phyloP scores from a whole-genome alignment of 1,140 invertebrate species.

The Anadara kagoshimensis region DNA sequence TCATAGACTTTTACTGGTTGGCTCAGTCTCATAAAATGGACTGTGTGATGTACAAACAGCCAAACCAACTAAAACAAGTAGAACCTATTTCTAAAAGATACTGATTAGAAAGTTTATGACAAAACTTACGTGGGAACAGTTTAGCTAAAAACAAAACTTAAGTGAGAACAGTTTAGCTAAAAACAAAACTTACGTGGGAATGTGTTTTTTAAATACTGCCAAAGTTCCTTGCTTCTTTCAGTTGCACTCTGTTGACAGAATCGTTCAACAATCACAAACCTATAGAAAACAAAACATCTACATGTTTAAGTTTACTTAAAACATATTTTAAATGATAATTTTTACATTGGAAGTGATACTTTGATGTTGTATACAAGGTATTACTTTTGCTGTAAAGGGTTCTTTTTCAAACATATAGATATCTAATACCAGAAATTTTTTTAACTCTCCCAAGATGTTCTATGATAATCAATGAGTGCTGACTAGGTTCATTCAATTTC shows the following conservation, averaged over 20 bases:
- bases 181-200: constrained; percentile 10
- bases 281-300: neutral
- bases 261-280: neutral
- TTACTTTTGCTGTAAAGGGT: neutral
- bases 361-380: neutral
- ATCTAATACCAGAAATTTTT: neutral
- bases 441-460: neutral
- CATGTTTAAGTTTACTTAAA: neutral
- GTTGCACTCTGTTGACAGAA: constrained; percentile 12
- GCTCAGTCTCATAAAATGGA: neutral
- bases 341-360: neutral
- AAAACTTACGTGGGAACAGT: neutral
- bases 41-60: neutral
- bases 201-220: constrained; percentile 7
- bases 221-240: constrained; percentile 1
- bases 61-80: neutral
- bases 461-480: too few relatives aligned
- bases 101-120: neutral
- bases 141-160: neutral
- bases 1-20: neutral
- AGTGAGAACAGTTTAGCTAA: neutral
- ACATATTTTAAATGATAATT: neutral
- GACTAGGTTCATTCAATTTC: too few relatives aligned
- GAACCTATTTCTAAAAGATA: constrained; percentile 1
- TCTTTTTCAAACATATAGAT: neutral